A percentile compares a stretch with the other conserved stretches of the same genome.
phyloP scores from a whole-genome alignment of 64 coral and sea anemone genomes.

The Exaiptasia diaphana region DNA sequence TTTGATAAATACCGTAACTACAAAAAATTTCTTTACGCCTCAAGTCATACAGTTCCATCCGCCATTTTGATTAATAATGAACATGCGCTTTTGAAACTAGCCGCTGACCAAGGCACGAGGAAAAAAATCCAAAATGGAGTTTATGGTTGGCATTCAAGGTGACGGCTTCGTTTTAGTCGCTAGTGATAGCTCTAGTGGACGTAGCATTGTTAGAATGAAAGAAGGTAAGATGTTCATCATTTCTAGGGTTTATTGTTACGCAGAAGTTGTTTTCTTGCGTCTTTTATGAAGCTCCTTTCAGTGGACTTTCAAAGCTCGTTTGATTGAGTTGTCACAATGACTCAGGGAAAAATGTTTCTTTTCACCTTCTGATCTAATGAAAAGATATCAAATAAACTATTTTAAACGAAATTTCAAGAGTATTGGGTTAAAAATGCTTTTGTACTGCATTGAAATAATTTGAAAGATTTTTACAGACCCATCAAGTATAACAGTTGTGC shows the following conservation, averaged over 20 bases:
- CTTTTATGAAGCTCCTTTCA: neutral
- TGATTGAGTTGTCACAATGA: neutral
- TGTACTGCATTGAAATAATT: no score
- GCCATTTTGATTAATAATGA: constrained; percentile 35
- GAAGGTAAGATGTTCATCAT: constrained; percentile 68
- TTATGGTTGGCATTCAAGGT: constrained; percentile 91
- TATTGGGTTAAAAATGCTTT: no score
- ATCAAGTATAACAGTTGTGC: no score
- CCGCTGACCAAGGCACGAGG: neutral
- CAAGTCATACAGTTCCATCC: no score
- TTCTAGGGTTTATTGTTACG: neutral
- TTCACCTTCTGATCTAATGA: no score
- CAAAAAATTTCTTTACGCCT: no score
- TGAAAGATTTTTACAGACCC: no score
- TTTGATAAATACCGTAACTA: no score
- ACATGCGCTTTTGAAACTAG: neutral
- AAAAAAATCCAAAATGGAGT: constrained; percentile 85
- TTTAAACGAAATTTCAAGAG: no score
- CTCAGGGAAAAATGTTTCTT: neutral
- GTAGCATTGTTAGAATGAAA: constrained; percentile 98
- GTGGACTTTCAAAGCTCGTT: neutral
- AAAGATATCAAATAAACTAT: no score
- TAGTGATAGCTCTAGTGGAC: constrained; percentile 79
- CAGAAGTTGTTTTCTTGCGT: neutral
- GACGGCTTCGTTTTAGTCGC: constrained; percentile 90